Conservation (phyloP, 2,888 invertebrate species). For the Ormyrus rosae region DNA sequence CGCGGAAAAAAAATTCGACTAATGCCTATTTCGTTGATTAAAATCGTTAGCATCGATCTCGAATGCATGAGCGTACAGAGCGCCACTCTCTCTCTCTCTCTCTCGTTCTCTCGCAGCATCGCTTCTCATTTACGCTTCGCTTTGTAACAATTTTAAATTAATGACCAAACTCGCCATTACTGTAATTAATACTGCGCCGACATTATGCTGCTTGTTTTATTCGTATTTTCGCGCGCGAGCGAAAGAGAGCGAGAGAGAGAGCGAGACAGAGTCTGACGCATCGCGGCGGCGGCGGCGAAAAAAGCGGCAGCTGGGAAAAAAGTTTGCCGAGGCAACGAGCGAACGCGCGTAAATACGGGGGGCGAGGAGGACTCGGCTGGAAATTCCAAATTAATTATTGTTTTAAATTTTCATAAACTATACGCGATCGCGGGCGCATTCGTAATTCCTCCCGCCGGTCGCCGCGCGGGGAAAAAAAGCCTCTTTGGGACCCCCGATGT, state of each 20-base stretch:
- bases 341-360: slow-evolving; percentile 20
- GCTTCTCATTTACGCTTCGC: slow-evolving; percentile 66
- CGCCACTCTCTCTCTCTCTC: neutral
- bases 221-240: slow-evolving; percentile 25
- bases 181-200: slow-evolving; percentile 67
- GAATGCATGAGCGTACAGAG: slow-evolving; percentile 57
- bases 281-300: slow-evolving; percentile 1
- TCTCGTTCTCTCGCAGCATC: slow-evolving; percentile 53
- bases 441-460: neutral
- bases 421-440: neutral
- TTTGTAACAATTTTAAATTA: slow-evolving; percentile 67
- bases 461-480: neutral
- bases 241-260: neutral
- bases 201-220: slow-evolving; percentile 65
- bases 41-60: slow-evolving; percentile 68
- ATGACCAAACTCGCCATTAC: slow-evolving; percentile 70
- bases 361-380: slow-evolving; percentile 1
- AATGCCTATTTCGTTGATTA: slow-evolving; percentile 65
- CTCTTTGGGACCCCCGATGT: neutral
- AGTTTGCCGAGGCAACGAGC: slow-evolving; percentile 7
- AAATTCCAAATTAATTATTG: slow-evolving; percentile 43
- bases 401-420: slow-evolving; percentile 44
- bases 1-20: slow-evolving; percentile 45
- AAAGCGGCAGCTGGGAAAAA: slow-evolving; percentile 8
- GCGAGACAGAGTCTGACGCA: slow-evolving; percentile 17